phyloP scores from a whole-genome alignment of 2,113 vertebrate genomes.

The Ia io region DNA sequence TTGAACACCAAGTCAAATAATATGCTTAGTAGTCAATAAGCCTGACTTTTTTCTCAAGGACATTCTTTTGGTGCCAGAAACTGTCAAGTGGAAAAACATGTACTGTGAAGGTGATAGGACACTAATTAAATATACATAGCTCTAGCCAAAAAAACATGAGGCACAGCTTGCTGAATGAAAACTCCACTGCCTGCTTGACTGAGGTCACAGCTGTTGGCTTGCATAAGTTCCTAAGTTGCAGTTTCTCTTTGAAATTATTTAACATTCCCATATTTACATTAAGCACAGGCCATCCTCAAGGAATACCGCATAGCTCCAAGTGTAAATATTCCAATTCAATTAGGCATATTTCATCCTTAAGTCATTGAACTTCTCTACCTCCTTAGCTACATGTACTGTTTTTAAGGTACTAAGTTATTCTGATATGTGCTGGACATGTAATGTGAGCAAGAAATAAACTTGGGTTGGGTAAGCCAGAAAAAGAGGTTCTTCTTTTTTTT shows the following conservation, averaged over 20 bases:
- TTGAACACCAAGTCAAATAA: constrained; percentile 86
- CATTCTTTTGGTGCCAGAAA: constrained; percentile 94
- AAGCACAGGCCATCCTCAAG: constrained; percentile 52
- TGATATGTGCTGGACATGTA: background rate
- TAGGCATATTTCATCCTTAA: background rate
- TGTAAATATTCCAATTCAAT: background rate
- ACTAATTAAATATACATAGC: constrained; percentile 96
- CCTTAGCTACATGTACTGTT: background rate
- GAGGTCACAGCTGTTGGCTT: constrained; percentile 93
- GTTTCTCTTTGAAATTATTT: constrained; percentile 59
- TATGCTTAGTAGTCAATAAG: constrained; percentile 88
- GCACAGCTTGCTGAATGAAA: constrained; percentile 93
- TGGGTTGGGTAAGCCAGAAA: background rate
- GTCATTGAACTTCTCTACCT: background rate
- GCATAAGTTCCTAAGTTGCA: constrained; percentile 71
- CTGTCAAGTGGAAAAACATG: constrained; percentile 92
- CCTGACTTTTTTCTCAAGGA: constrained; percentile 91
- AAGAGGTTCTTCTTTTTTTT: background rate
- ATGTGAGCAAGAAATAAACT: background rate
- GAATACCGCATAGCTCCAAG: background rate
- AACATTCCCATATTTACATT: constrained; percentile 58
- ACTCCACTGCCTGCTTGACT: constrained; percentile 87
- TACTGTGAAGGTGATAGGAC: constrained; percentile 93
- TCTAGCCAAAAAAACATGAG: constrained; percentile 89
- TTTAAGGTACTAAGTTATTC: background rate